Evolutionary conservation across 2,113 vertebrate species (phyloP), one percentile per base, ranked within the genome.

Genomic region (Origma solitaria): DNA sequence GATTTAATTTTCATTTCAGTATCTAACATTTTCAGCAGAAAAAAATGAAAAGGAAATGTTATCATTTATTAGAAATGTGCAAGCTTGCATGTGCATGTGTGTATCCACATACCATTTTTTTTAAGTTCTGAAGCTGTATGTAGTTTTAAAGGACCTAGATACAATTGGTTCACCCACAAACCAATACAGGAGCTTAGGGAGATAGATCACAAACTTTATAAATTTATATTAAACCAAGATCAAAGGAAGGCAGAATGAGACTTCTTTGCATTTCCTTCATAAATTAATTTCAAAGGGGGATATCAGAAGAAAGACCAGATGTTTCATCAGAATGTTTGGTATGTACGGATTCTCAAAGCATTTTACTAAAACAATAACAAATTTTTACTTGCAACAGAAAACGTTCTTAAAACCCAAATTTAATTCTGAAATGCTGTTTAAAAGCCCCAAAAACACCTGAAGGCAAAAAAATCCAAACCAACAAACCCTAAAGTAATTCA

Each of bases 41-140:
- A 58, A 75, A 53, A 40, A n/a, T 3, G 4, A 40, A 80, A 84
- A 76, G 5, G 11, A 22, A 77, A 10, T 15, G 31, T 3, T 42
- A 28, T 2, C 40, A 64, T 30, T 78, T 77, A 66, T 5, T 45
- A 54, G 47, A 77, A 95, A 35, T 0, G 3, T 20, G 17, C 12
- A 83, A 45, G 14, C 35, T 53, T 14, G 11, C 6, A 2, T 20
- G 7, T 18, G 9, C 13, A 30, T 0, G 4, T 14, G 17, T 49
- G 12, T 5, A 4, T 0, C 2, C 31, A 44, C 17, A 37, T 3
- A 22, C 4, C 10, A 1, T 56, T 61, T 49, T 84, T 27, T 19
- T 35, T 0, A 86, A 66, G 71, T 88, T 88, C 40, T 89, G 40
- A 83, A 83, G 10, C 11, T 47, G 10, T 7, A 53, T 17, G 4